Evolutionary conservation across 1,140 invertebrate species (phyloP), one percentile per base, ranked within the genome.

Genomic region (Hylaeus volcanicus): DNA sequence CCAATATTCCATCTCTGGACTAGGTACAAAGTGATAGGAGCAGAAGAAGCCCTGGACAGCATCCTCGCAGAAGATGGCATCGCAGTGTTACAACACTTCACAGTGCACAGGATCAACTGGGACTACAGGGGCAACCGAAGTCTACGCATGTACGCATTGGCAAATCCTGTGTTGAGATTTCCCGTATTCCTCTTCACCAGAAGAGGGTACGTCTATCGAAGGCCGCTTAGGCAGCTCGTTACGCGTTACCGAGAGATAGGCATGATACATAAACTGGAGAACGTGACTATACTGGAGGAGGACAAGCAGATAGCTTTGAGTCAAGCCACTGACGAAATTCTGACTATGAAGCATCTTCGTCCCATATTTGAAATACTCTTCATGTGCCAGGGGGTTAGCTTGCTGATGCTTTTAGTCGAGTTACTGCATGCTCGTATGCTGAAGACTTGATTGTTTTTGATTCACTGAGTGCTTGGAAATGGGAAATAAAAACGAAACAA

Each of bases 51-150:
- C 1, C 8, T 82, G 3, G 63, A 73, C 1, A 63, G 11, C 12
- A 73, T 82, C 43, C 45, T 72, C 39, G 43, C 5, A 4, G 37
- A n/a, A 0, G 48, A 73, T 1, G 60, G 60, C 1, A 6, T 82
- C 12, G 63, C 15, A 0, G 63, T 81, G n/a, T 2, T 82, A 12
- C 69, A 82, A n/a, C 55, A 63, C 0, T 60, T 82, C 58, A 79
- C 81, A 5, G 81, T 82, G 8, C 37, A 73, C 12, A 65, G 64
- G 0, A 55, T 79, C 5, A 82, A 81, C 37, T 81, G 79, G 79
- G n/a, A 53, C 6, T 53, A 78, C 53, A 65, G 70, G 37, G 60
- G 12, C 37, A 60, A 82, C 14, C n/a, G 43, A 55, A 68, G 53
- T 4, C 39, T 82, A 11, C 69, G 69, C 1, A 55, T 82, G 45